These are phyloP conservation scores for Oplegnathus fasciatus DNA, from an alignment of 2,113 vertebrate species.

Conservation along the genomic window DNA sequence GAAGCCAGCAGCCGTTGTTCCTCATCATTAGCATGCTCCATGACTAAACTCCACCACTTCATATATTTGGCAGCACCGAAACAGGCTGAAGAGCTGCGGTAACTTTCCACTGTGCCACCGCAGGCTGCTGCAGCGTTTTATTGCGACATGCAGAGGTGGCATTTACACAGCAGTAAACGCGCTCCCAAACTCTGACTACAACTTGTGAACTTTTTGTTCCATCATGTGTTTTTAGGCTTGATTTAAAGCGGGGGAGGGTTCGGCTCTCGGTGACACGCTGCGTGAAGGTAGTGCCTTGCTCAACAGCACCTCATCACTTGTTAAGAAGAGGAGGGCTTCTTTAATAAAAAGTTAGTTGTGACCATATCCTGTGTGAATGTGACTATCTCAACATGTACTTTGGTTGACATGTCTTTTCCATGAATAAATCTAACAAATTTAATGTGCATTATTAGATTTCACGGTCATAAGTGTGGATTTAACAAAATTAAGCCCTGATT, in stretches of 20 bases:
- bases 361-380: background rate
- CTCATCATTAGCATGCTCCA: conserved; percentile 45
- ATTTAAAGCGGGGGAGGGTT: background rate
- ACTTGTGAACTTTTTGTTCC: conserved; percentile 36
- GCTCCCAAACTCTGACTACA: conserved; percentile 33
- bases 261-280: background rate
- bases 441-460: background rate
- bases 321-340: background rate
- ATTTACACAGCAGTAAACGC: conserved; percentile 64
- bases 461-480: background rate
- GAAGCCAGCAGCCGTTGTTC: conserved; percentile 37
- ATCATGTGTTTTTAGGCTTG: background rate
- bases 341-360: background rate
- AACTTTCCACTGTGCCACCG: conserved; percentile 60
- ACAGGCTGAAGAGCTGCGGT: conserved; percentile 36
- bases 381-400: background rate
- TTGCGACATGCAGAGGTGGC: conserved; percentile 64
- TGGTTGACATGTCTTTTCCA: background rate
- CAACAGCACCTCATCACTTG: background rate
- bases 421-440: background rate
- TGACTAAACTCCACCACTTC: conserved; percentile 45
- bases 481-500: background rate
- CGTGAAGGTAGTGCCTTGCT: background rate
- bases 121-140: conserved; percentile 65
- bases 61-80: conserved; percentile 34